Evolutionary conservation across 1,140 invertebrate genomes (phyloP).

Genomic region (Drosophila subobscura): DNA sequence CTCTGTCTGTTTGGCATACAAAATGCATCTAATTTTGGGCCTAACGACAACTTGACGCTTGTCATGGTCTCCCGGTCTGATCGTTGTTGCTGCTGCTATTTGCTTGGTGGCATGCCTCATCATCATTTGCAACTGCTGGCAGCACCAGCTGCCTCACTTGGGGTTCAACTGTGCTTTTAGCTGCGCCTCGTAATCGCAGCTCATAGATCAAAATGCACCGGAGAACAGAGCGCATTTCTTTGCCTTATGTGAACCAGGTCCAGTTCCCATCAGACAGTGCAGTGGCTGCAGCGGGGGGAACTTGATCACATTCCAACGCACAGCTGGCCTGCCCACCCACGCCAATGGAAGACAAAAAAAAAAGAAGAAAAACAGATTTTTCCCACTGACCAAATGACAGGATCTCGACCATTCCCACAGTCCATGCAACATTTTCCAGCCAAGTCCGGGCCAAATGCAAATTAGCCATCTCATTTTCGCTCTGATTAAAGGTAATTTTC

Average conservation of each 20-base stretch:
- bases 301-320: slow-evolving; percentile 55
- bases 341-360: slow-evolving; percentile 15
- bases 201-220: slow-evolving; percentile 50
- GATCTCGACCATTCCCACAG: slow-evolving; percentile 53
- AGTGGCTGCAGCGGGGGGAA: slow-evolving; percentile 15
- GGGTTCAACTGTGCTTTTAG: slow-evolving; percentile 61
- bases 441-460: slow-evolving; percentile 49
- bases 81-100: slow-evolving; percentile 27
- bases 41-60: slow-evolving; percentile 79
- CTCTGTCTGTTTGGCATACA: slow-evolving; percentile 57
- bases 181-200: slow-evolving; percentile 58
- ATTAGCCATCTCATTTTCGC: slow-evolving; percentile 78
- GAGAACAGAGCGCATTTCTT: slow-evolving; percentile 26
- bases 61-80: slow-evolving; percentile 60
- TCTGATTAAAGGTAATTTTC: slow-evolving; percentile 82
- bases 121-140: slow-evolving; percentile 76
- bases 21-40: slow-evolving; percentile 80
- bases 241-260: slow-evolving; percentile 67
- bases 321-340: slow-evolving; percentile 65
- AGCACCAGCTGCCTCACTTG: slow-evolving; percentile 63
- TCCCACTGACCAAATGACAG: slow-evolving; percentile 32
- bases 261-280: slow-evolving; percentile 55
- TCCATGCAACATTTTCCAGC: slow-evolving; percentile 14
- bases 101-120: slow-evolving; percentile 52
- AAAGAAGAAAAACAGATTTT: slow-evolving; percentile 31